phyloP scores from a whole-genome alignment of 1,140 invertebrate species.

The Brachionus manjavacas region DNA sequence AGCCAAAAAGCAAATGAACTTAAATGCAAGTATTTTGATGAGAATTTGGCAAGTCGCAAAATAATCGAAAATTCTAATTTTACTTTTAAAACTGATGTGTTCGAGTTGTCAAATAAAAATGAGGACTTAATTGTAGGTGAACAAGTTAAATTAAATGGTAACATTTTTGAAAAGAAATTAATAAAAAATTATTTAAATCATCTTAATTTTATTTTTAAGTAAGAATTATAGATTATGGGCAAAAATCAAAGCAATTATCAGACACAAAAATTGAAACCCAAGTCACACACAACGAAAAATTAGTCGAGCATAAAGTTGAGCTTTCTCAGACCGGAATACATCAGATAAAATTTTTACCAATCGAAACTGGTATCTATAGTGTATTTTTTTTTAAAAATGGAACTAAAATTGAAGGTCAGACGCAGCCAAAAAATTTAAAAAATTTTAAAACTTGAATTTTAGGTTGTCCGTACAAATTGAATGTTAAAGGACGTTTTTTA shows the following conservation, averaged over 20 bases:
- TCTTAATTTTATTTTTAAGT: background rate
- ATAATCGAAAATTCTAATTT: background rate
- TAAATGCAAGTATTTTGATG: background rate
- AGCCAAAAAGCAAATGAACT: background rate
- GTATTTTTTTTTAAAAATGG: background rate
- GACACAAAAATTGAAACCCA: background rate
- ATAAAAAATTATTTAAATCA: background rate
- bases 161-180: background rate
- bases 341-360: constrained; percentile 24
- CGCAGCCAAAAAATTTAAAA: background rate
- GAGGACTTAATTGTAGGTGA: constrained; percentile 31
- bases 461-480: constrained; percentile 1
- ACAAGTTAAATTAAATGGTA: constrained; percentile 30
- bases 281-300: background rate
- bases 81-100: background rate
- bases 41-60: background rate
- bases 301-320: background rate
- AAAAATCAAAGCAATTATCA: background rate
- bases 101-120: background rate
- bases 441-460: background rate
- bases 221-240: background rate
- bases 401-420: background rate
- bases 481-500: background rate
- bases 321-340: background rate
- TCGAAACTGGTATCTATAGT: background rate